Conservation (phyloP, 2,113 vertebrate species). For the Eira barbara region DNA sequence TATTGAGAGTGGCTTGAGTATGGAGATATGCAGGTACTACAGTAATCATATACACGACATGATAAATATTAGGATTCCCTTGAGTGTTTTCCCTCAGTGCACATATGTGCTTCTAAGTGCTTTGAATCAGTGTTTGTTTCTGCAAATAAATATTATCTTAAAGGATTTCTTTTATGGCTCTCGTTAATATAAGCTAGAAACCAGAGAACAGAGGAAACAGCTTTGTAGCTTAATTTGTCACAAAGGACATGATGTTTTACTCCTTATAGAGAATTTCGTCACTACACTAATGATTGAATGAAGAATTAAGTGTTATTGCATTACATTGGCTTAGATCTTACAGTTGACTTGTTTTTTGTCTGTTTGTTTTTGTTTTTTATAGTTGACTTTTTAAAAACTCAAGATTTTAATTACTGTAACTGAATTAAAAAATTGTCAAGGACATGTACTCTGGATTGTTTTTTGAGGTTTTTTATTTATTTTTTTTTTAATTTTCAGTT, state of each 20-base stretch:
- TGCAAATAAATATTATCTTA: constrained; percentile 81
- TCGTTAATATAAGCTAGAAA: constrained; percentile 70
- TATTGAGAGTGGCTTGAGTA: constrained; percentile 55
- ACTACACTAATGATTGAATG: neutral
- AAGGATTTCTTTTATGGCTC: constrained; percentile 80
- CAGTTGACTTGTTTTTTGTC: neutral
- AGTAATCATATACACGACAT: constrained; percentile 57
- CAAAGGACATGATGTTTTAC: constrained; percentile 58
- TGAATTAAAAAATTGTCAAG: neutral
- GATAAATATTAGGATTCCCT: constrained; percentile 80
- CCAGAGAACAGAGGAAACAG: constrained; percentile 54
- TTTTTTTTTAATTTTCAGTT: neutral
- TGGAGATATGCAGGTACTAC: constrained; percentile 63
- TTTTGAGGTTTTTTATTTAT: neutral
- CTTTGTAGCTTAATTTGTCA: constrained; percentile 64
- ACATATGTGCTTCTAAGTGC: constrained; percentile 77
- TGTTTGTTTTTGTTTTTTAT: neutral
- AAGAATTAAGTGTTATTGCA: neutral
- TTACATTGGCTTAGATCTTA: neutral
- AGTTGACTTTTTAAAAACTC: neutral
- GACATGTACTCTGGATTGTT: neutral
- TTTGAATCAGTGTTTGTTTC: constrained; percentile 80
- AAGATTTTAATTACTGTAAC: constrained; percentile 28
- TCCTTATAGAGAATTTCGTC: constrained; percentile 33
- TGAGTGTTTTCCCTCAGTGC: constrained; percentile 70